Evolutionary conservation across 2,888 invertebrate genomes (phyloP), one percentile per base, ranked within the genome.

Genomic region (Scaptomyza cyrtandrae): DNA sequence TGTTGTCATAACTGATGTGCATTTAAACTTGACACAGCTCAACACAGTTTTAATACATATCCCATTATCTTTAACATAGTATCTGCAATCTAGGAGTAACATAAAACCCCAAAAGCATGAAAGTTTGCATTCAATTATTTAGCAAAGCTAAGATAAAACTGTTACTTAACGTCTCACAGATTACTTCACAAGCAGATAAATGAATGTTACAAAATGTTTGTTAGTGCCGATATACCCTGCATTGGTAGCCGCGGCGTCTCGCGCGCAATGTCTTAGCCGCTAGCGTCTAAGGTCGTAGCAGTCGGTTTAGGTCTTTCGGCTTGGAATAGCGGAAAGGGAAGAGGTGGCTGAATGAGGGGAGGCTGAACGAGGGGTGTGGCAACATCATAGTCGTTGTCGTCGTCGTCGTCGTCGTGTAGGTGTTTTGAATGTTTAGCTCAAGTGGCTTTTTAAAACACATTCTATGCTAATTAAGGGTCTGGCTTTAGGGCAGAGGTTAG

Each of bases 341-440:
- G 31, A 16, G 27, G 11, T 1, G 19, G 19, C 4, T n/a, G n/a
- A n/a, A n/a, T n/a, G n/a, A 10, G n/a, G 10, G 33, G 19, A 10
- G 33, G 41, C 16, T 9, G 10, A 35, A 11, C 16, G 19, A 19
- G 14, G 7, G 33, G 9, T 31, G 7, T 37, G 46, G 44, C 39
- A 39, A 13, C 53, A 59, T 46, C 49, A 31, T 43, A 65, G 49
- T 59, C 41, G 16, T 43, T 19, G 43, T 19, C 14, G 41, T 41
- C 11, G 41, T 16, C n/a, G 9, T 24, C 7, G 37, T 39, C 48
- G 19, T 11, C 50, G 81, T 80, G 78, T 86, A 83, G 83, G 83
- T 88, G 88, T 80, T 86, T 83, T 82, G 86, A 88, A 88, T 86
- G 88, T 83, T 88, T 88, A 88, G 88, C 86, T 75, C 73, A 88